Base-by-base conservation (phyloP, 2,888 invertebrate genomes). In the Drosophila meridionalis region DNA sequence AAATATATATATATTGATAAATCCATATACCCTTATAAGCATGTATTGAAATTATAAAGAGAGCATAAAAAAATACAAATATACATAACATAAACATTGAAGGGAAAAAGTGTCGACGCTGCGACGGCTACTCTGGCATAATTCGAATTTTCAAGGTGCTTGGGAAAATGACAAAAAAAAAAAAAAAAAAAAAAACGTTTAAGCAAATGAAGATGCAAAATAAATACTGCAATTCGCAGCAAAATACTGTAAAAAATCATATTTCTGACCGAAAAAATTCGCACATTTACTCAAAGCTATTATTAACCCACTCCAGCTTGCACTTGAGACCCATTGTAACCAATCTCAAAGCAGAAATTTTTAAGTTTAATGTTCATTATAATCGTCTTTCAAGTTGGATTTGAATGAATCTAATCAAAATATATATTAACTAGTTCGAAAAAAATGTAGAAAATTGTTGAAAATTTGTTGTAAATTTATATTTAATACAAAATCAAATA, bases 91-190 rank as follows among this genome's bases (percentile, higher is more conserved):
- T 67, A 65, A 57, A 72, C 32, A 38, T 20, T 4, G 7, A 3
- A 3, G 2, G 14, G n/a, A 32, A 43, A 59, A 70, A 69, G 2
- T 63, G 59, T 48, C 20, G 55, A 57, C 70, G 52, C 38, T 56
- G 32, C 47, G 47, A 47, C 47, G 28, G 6, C 28, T 47, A 6
- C 14, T 47, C 30, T 47, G 26, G 6, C 40, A 28, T 34, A 61
- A 42, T 65, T 26, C 8, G 28, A 11, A 40, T 48, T 50, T 36
- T 36, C 50, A 60, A 65, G 65, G 65, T 52, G 50, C 20, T n/a
- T 30, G 30, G 20, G 57, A 32, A 59, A 52, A 9, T 38, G 8
- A 7, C 6, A 12, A 9, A n/a, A 34, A 38, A 20, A 42, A 32
- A 36, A 36, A 36, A 8, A 34, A 40, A 14, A 12, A 38, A 38